Conservation (phyloP, 23 tunicate species). For the Corella eumyota region DNA sequence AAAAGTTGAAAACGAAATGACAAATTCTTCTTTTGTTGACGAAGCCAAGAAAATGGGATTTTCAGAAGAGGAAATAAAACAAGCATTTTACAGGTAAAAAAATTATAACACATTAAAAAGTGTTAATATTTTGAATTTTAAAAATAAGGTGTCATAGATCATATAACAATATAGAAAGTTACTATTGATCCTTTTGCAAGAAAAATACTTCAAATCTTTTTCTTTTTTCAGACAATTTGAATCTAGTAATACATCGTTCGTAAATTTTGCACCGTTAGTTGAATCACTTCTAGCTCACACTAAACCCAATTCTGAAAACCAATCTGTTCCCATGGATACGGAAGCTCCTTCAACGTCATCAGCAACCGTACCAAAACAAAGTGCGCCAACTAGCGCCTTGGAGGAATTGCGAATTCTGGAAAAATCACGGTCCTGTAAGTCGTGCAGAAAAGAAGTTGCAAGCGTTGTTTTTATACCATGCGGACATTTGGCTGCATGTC, state of each 20-base stretch:
- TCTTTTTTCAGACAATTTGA: slow-evolving; percentile 4
- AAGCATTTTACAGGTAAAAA: slow-evolving; percentile 28
- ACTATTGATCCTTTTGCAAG: too few species aligned
- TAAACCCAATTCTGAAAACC: too few species aligned
- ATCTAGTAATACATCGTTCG: neutral
- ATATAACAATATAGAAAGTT: too few species aligned
- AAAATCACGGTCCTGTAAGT: slow-evolving; percentile 18
- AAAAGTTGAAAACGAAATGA: slow-evolving; percentile 33
- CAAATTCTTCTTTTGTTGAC: slow-evolving; percentile 14
- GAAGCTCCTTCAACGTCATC: too few species aligned
- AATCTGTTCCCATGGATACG: too few species aligned
- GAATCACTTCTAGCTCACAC: neutral
- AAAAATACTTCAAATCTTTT: too few species aligned
- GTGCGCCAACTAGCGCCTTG: neutral
- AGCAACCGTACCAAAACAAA: too few species aligned
- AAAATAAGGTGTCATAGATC: too few species aligned
- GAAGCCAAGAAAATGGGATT: slow-evolving; percentile 64
- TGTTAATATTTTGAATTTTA: too few species aligned
- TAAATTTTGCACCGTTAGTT: neutral
- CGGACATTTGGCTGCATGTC: slow-evolving; percentile 52
- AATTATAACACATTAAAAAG: too few species aligned
- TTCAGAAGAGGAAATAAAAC: slow-evolving; percentile 7
- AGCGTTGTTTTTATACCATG: slow-evolving; percentile 56
- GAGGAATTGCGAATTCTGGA: slow-evolving; percentile 17
- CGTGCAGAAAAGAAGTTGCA: slow-evolving; percentile 18